These are phyloP conservation scores for Heliconius melpomene DNA, from an alignment of 1,140 invertebrate species.

Conservation along the genomic window DNA sequence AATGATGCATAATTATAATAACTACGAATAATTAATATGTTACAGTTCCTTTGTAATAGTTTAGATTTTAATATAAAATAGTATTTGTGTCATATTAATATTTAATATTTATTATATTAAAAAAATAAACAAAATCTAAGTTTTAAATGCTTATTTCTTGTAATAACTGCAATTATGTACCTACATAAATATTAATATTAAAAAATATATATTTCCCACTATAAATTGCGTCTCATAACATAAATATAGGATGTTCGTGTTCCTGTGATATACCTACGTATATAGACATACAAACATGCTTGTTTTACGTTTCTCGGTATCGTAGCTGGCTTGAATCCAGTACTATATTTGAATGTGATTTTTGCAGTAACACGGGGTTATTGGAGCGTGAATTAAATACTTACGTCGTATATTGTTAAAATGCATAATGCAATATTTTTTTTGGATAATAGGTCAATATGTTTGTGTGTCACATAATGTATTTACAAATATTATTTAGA, in stretches of 20 bases:
- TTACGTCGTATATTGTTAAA: not conserved
- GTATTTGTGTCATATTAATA: too few relatives aligned
- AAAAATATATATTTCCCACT: not conserved
- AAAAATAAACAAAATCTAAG: not conserved
- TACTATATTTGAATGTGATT: conserved; percentile 13
- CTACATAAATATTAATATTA: not conserved
- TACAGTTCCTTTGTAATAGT: not conserved
- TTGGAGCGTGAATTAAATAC: conserved; percentile 1
- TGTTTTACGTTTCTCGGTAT: conserved; percentile 3
- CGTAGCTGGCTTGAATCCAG: conserved; percentile 8
- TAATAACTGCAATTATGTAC: not conserved
- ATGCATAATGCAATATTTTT: too few relatives aligned
- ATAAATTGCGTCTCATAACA: not conserved
- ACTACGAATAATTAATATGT: not conserved
- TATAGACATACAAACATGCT: not conserved
- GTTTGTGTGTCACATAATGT: too few relatives aligned
- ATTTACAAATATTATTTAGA: too few relatives aligned
- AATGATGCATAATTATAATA: not conserved
- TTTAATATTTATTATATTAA: too few relatives aligned
- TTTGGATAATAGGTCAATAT: too few relatives aligned
- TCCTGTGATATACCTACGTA: not conserved
- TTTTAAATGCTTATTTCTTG: not conserved
- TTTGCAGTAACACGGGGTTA: not conserved
- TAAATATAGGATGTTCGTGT: not conserved
- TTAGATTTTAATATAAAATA: too few relatives aligned